Conservation (phyloP, 1,140 invertebrate genomes). For the Phymorhynchus buccinoides region DNA sequence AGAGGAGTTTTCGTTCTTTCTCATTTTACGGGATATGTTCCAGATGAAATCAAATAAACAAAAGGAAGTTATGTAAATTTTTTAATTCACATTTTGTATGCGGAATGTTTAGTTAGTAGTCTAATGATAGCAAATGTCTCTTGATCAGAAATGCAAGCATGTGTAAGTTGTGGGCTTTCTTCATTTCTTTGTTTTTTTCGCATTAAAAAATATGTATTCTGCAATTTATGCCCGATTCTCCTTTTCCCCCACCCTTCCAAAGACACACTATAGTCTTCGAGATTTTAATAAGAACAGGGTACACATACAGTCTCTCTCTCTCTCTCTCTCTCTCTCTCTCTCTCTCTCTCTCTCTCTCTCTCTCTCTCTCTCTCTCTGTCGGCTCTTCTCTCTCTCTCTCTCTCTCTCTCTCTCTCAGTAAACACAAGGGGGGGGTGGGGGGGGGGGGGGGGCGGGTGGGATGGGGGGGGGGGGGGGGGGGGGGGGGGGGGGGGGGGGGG, state of each 20-base stretch:
- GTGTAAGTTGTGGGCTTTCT: background rate
- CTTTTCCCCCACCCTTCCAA: background rate
- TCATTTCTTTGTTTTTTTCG: background rate
- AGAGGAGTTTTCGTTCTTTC: too few species aligned
- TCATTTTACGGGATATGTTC: too few species aligned
- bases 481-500: conserved; percentile 1
- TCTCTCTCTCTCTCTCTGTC: conserved; percentile 7
- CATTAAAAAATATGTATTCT: background rate
- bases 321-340: background rate
- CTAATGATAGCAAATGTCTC: too few species aligned
- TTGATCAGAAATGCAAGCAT: too few species aligned
- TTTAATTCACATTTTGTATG: too few species aligned
- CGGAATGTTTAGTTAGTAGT: too few species aligned
- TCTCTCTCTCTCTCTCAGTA: conserved; percentile 10
- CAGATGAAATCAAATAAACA: too few species aligned
- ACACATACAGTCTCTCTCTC: background rate
- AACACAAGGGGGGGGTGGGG: background rate
- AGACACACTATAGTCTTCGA: background rate
- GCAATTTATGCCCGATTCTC: background rate
- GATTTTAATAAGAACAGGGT: background rate
- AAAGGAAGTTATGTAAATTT: too few species aligned
- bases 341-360: background rate
- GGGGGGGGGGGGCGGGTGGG: too few species aligned
- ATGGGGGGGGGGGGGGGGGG: conserved; percentile 8
- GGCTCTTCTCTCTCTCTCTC: conserved; percentile 10